These are phyloP conservation scores for Urocitellus parryii DNA, from an alignment of 2,113 vertebrate genomes.

Conservation along the genomic window DNA sequence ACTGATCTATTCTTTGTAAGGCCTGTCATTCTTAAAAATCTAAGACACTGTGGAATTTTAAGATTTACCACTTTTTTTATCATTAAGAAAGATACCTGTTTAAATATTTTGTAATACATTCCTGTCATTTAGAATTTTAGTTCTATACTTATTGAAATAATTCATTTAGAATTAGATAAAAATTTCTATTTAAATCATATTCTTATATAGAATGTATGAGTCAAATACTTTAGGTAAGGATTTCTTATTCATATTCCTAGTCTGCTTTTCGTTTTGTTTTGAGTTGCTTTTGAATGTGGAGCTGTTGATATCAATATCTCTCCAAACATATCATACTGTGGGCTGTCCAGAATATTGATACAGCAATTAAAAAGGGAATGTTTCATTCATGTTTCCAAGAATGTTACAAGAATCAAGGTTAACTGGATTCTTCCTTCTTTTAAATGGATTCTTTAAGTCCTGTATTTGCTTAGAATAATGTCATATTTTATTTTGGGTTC, in stretches of 20 bases:
- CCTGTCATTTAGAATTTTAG: slow-evolving; percentile 26
- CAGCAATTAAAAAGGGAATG: neutral
- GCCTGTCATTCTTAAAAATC: slow-evolving; percentile 3
- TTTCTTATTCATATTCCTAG: slow-evolving; percentile 43
- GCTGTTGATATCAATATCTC: neutral
- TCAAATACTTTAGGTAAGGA: neutral
- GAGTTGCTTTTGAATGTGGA: neutral
- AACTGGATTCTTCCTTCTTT: neutral
- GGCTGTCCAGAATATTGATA: neutral
- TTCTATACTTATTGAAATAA: neutral
- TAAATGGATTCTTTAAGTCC: neutral
- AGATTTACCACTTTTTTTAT: neutral
- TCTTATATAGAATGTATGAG: neutral
- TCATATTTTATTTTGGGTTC: slow-evolving; percentile 26
- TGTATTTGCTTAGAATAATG: neutral
- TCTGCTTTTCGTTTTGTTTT: neutral
- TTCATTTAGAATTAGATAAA: slow-evolving; percentile 4
- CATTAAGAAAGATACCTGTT: neutral
- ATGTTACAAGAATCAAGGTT: neutral
- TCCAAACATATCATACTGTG: neutral
- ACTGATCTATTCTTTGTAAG: neutral
- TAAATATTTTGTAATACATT: neutral
- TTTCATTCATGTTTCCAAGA: neutral
- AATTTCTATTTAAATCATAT: neutral
- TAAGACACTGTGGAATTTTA: neutral